These are phyloP conservation scores for Caerostris extrusa DNA, from an alignment of 1,140 invertebrate genomes.

Conservation along the genomic window DNA sequence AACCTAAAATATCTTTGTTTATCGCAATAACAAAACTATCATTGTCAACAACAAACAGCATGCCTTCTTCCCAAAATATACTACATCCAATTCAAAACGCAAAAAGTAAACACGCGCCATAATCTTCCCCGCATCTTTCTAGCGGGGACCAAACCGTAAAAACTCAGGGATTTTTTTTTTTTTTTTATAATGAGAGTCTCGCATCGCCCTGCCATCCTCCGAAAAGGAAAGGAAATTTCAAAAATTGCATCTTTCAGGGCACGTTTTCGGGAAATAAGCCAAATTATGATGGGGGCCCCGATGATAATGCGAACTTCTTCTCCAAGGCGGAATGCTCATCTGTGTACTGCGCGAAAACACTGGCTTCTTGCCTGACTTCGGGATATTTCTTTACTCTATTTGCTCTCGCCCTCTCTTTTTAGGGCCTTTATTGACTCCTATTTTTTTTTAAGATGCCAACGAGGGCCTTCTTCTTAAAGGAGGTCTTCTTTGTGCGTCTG, in stretches of 20 bases:
- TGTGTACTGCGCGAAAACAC: background rate
- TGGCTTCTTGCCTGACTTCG: constrained; percentile 14
- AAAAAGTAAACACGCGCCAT: background rate
- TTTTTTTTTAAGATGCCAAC: constrained; percentile 24
- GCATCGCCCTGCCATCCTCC: background rate
- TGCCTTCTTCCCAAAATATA: background rate
- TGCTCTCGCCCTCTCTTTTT: constrained; percentile 15
- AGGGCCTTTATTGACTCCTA: background rate
- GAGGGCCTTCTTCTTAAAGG: background rate
- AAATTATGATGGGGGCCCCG: constrained; percentile 43
- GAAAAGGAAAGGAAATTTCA: constrained; percentile 40
- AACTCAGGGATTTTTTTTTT: background rate
- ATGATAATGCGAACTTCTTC: constrained; percentile 1
- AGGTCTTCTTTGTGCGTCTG: too few species aligned
- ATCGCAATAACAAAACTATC: too few species aligned
- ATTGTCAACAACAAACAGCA: too few species aligned
- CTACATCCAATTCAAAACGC: background rate
- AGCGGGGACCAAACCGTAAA: constrained; percentile 1
- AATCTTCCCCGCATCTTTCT: background rate
- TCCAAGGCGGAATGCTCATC: background rate
- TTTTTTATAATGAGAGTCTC: background rate
- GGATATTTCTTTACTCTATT: background rate
- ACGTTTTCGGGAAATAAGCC: constrained; percentile 60
- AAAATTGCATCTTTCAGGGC: constrained; percentile 48
- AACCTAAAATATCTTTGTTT: too few species aligned